These are phyloP conservation scores for Varanus salvator DNA, from an alignment of 2,113 vertebrate genomes.

Conservation along the genomic window DNA sequence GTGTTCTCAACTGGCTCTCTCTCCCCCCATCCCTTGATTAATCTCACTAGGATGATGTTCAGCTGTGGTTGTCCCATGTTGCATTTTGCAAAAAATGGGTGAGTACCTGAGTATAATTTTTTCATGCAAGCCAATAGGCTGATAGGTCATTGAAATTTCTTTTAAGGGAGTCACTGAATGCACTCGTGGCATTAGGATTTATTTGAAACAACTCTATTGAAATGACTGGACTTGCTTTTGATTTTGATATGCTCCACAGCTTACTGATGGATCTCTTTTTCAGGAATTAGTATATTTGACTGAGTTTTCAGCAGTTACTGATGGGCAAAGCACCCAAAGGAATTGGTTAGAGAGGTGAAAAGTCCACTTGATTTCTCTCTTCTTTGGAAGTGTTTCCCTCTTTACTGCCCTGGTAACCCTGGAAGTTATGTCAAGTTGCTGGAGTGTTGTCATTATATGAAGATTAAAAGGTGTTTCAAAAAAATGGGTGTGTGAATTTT, in stretches of 20 bases:
- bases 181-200: background rate
- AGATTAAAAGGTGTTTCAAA: too few relatives aligned
- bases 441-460: background rate
- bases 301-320: background rate
- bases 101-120: slow-evolving; percentile 65
- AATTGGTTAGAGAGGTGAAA: background rate
- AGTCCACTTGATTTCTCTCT: background rate
- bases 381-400: background rate
- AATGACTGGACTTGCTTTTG: background rate
- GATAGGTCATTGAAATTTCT: background rate
- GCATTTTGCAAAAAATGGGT: slow-evolving; percentile 99
- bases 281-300: background rate
- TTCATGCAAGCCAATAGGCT: background rate
- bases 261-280: too few relatives aligned
- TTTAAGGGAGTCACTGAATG: background rate
- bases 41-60: slow-evolving; percentile 87
- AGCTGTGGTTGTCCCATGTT: slow-evolving; percentile 94
- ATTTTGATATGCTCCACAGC: background rate
- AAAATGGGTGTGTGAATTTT: background rate
- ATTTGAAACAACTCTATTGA: background rate
- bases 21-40: slow-evolving; percentile 6
- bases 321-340: background rate
- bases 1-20: slow-evolving; percentile 13
- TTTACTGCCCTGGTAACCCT: background rate
- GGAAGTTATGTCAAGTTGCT: background rate